Evolutionary conservation across 1,140 invertebrate species (phyloP).

Genomic region (Probaryconus sp.): DNA sequence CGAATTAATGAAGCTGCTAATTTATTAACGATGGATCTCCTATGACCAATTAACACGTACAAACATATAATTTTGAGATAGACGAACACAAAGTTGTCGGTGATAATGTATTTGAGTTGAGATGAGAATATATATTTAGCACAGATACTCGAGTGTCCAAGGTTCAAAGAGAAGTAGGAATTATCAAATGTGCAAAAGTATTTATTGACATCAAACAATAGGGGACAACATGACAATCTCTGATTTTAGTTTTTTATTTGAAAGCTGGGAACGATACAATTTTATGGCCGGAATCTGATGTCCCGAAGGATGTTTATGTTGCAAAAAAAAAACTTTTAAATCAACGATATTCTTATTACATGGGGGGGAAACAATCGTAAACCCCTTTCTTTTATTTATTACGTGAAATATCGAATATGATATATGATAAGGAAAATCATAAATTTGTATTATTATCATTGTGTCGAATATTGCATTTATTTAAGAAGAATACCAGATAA

Average conservation of each 20-base stretch:
- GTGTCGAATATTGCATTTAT: too few species aligned
- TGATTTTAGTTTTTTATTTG: constrained; percentile 26
- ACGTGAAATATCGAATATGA: too few species aligned
- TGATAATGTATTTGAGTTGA: constrained; percentile 16
- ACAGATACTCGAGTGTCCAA: constrained; percentile 48
- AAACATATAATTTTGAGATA: constrained; percentile 6
- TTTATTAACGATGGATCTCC: constrained; percentile 6
- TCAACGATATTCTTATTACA: too few species aligned
- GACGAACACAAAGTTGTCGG: not conserved
- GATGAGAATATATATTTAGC: constrained; percentile 45
- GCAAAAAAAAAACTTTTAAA: too few species aligned
- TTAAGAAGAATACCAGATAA: too few species aligned
- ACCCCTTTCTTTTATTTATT: too few species aligned
- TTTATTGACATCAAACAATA: constrained; percentile 50
- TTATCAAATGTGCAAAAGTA: constrained; percentile 48
- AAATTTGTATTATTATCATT: too few species aligned
- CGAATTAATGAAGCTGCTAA: not conserved
- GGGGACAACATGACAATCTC: constrained; percentile 46
- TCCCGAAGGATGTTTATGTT: not conserved
- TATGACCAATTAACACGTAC: not conserved
- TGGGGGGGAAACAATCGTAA: too few species aligned
- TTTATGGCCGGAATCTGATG: constrained; percentile 5
- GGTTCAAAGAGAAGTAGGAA: constrained; percentile 53
- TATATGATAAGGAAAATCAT: too few species aligned
- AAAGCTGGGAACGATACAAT: constrained; percentile 15